Conservation (phyloP, 2,888 invertebrate genomes). For the Tipula confusa region DNA sequence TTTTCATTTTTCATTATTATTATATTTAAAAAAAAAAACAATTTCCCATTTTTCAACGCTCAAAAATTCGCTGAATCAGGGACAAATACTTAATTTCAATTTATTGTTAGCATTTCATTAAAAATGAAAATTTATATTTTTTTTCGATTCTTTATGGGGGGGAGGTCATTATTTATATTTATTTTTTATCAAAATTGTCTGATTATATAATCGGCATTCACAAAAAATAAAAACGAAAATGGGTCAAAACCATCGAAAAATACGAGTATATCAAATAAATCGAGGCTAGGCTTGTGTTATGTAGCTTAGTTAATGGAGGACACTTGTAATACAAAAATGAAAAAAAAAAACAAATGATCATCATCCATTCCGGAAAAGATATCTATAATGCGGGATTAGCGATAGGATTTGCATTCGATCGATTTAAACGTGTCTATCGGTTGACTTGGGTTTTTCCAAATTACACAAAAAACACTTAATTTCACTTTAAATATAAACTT, state of each 20-base stretch:
- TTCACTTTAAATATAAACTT: not conserved
- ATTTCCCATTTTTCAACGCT: not conserved
- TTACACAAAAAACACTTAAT: not conserved
- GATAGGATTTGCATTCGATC: not conserved
- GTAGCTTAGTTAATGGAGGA: not conserved
- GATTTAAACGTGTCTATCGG: not conserved
- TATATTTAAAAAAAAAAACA: not conserved
- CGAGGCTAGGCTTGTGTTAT: not conserved
- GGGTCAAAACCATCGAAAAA: not conserved
- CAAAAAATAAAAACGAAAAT: not conserved
- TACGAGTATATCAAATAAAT: not conserved
- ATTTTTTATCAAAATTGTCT: not conserved
- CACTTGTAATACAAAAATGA: not conserved
- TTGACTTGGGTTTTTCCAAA: not conserved
- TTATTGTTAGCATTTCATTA: not conserved
- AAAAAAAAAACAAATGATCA: not conserved
- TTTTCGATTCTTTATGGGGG: not conserved
- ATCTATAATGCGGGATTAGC: not conserved
- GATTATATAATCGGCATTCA: not conserved
- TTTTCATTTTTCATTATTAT: not conserved
- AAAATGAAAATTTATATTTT: not conserved
- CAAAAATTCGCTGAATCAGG: not conserved
- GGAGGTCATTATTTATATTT: conserved; percentile 6
- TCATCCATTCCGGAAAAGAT: not conserved
- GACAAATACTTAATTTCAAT: not conserved